These are phyloP conservation scores for Drosophila sturtevanti DNA, from an alignment of 1,140 invertebrate genomes.

Conservation along the genomic window DNA sequence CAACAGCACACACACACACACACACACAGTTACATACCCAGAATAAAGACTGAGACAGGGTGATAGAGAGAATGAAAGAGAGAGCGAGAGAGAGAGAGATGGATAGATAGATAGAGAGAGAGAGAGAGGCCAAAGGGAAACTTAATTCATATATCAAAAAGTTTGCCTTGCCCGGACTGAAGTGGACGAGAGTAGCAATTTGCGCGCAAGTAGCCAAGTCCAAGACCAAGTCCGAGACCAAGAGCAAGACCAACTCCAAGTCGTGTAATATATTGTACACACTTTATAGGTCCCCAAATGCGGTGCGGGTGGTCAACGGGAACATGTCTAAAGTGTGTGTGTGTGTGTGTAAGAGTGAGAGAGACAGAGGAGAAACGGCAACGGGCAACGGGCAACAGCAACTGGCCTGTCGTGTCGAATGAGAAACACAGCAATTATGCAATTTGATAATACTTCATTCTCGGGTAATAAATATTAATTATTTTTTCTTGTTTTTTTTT, in stretches of 20 bases:
- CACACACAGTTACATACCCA: too few relatives aligned
- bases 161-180: constrained; percentile 56
- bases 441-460: constrained; percentile 81
- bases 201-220: constrained; percentile 71
- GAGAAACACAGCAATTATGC: constrained; percentile 80
- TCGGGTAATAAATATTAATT: constrained; percentile 80
- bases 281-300: constrained; percentile 55
- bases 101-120: background rate
- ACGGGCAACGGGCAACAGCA: constrained; percentile 3
- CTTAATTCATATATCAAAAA: constrained; percentile 81
- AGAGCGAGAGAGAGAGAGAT: constrained; percentile 11
- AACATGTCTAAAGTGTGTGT: constrained; percentile 12
- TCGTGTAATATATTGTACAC: constrained; percentile 46
- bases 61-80: constrained; percentile 14
- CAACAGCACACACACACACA: constrained; percentile 59
- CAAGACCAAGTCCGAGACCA: constrained; percentile 29
- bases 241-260: constrained; percentile 29
- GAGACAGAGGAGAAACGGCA: background rate
- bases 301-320: constrained; percentile 41
- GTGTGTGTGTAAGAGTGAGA: background rate
- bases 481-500: constrained; percentile 52
- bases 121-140: constrained; percentile 40
- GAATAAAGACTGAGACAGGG: background rate
- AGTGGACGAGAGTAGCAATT: constrained; percentile 74
- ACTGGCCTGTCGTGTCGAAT: constrained; percentile 73